Conservation (phyloP, 2,113 vertebrate species). For the Corythaixoides concolor region DNA sequence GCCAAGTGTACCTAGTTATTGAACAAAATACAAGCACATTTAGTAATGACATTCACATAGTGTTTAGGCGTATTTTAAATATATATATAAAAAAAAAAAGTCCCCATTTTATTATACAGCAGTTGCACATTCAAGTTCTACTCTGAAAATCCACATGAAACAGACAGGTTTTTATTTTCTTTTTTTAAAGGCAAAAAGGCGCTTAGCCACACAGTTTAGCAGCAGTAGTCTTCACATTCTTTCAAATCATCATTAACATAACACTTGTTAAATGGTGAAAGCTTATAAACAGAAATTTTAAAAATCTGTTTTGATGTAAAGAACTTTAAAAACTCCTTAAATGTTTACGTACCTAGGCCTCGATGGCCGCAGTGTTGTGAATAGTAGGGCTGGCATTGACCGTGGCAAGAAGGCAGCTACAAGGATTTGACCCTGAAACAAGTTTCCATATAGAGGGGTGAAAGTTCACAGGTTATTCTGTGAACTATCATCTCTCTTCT, state of each 20-base stretch:
- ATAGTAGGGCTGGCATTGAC: conserved; percentile 92
- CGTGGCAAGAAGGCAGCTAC: conserved; percentile 94
- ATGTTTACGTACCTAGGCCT: conserved; percentile 92
- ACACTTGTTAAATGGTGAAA: conserved; percentile 64
- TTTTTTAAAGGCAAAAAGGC: conserved; percentile 23
- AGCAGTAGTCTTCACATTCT: conserved; percentile 62
- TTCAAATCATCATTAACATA: conserved; percentile 64
- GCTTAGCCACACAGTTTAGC: conserved; percentile 65
- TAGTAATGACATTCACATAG: conserved; percentile 71
- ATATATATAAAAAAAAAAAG: conserved; percentile 34
- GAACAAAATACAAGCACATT: conserved; percentile 77
- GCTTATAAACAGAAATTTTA: conserved; percentile 73
- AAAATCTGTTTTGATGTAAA: conserved; percentile 79
- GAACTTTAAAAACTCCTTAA: conserved; percentile 85
- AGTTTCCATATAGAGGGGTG: conserved; percentile 95
- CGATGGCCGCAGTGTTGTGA: conserved; percentile 89
- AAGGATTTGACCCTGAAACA: conserved; percentile 96
- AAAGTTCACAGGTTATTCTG: conserved; percentile 95
- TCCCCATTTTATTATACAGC: conserved; percentile 65
- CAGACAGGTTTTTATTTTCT: conserved; percentile 30
- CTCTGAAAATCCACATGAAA: conserved; percentile 69
- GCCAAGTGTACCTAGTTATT: conserved; percentile 77
- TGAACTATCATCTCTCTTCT: conserved; percentile 91
- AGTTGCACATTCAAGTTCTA: conserved; percentile 65
- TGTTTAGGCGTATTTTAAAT: conserved; percentile 65